Conservation (phyloP, 2,113 vertebrate species). For the Petromus typicus region DNA sequence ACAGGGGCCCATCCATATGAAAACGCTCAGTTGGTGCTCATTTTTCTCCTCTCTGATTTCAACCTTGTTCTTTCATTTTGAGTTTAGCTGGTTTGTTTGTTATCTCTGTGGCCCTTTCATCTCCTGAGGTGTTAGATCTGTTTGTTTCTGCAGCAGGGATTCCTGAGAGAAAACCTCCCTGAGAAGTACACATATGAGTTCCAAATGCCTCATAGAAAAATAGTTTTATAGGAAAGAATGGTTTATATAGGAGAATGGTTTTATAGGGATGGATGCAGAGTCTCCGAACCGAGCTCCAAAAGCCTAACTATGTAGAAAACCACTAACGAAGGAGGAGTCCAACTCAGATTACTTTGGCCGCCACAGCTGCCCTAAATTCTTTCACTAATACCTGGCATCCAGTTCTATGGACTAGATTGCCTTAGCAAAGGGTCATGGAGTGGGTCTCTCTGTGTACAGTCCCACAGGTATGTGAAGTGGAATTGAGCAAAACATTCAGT, state of each 20-base stretch:
- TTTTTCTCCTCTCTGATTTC: not conserved
- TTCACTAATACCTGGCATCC: not conserved
- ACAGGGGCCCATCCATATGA: not conserved
- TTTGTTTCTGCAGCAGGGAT: not conserved
- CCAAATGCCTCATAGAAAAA: not conserved
- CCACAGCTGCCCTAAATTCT: not conserved
- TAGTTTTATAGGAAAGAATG: not conserved
- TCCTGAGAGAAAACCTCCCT: not conserved
- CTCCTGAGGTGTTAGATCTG: not conserved
- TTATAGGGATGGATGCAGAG: not conserved
- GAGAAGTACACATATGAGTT: not conserved
- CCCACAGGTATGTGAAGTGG: not conserved
- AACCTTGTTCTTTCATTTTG: not conserved
- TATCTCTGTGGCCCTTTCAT: not conserved
- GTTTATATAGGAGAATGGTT: not conserved
- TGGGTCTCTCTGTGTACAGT: not conserved
- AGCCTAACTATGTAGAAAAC: not conserved
- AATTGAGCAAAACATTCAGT: not conserved
- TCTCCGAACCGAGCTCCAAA: not conserved
- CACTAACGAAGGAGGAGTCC: not conserved
- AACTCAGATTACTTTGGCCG: not conserved
- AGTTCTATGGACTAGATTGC: not conserved
- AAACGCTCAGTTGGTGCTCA: not conserved
- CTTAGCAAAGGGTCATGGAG: not conserved
- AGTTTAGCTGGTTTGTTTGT: not conserved